Conservation (phyloP, 2,888 invertebrate genomes). For the Phorcus lineatus region DNA sequence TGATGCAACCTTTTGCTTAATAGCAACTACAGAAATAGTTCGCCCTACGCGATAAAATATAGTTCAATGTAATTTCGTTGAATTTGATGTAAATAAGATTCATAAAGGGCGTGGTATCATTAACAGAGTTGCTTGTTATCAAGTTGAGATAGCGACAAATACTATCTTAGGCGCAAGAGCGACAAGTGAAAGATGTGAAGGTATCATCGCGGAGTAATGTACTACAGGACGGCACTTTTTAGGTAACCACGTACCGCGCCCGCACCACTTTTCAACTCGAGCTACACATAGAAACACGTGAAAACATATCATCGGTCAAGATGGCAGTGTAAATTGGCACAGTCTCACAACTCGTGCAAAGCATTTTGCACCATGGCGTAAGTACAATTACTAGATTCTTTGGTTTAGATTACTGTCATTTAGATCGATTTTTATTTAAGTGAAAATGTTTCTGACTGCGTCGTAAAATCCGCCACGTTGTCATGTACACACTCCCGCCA, state of each 20-base stretch:
- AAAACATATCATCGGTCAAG: neutral
- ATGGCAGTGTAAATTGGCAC: slow-evolving; percentile 41
- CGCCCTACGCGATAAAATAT: neutral
- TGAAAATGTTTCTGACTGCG: neutral
- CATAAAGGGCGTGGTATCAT: no score
- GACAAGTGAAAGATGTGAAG: neutral
- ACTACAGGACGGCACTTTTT: neutral
- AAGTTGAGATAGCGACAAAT: no score
- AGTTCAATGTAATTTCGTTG: neutral
- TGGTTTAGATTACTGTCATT: neutral
- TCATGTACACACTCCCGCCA: no score
- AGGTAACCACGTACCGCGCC: neutral
- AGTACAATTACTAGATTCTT: slow-evolving; percentile 39
- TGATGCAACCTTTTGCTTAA: slow-evolving; percentile 44
- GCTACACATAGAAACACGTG: neutral
- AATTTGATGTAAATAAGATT: no score
- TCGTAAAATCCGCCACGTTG: no score
- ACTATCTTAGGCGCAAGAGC: no score
- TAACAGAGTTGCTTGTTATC: no score
- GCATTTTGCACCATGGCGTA: slow-evolving; percentile 62
- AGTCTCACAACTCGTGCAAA: slow-evolving; percentile 44
- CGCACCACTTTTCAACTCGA: neutral
- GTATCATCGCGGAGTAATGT: slow-evolving; percentile 6
- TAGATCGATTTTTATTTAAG: neutral
- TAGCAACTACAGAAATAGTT: neutral